phyloP scores from a whole-genome alignment of 1,140 invertebrate species.

The Trinorchestia longiramus region DNA sequence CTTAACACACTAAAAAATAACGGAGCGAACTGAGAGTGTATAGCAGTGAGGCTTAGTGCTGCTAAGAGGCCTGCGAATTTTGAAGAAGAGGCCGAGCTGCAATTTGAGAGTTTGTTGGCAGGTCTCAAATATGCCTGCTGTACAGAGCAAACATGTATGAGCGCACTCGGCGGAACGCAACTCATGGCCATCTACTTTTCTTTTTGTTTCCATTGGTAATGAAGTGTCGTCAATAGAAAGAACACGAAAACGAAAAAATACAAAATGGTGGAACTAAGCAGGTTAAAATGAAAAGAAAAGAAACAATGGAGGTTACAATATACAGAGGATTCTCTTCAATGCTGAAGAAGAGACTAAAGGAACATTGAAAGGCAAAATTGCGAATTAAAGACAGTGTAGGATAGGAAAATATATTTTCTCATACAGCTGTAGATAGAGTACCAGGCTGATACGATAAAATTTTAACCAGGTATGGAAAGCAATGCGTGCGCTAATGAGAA shows the following conservation, averaged over 20 bases:
- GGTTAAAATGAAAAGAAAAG: background rate
- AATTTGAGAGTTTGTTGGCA: constrained; percentile 41
- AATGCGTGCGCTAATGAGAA: background rate
- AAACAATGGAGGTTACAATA: background rate
- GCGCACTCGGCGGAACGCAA: background rate
- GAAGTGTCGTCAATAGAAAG: background rate
- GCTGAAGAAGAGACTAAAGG: background rate
- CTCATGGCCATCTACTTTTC: background rate
- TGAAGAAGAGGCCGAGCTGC: constrained; percentile 5
- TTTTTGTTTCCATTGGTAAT: background rate
- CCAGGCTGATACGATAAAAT: background rate
- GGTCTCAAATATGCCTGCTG: constrained; percentile 27
- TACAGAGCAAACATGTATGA: background rate
- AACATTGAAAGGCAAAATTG: background rate
- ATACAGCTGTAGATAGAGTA: background rate
- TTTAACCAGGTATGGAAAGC: background rate
- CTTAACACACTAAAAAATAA: background rate
- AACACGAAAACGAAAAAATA: background rate
- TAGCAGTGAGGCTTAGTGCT: background rate
- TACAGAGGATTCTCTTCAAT: background rate
- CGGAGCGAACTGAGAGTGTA: background rate
- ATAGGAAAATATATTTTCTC: background rate
- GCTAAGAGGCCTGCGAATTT: constrained; percentile 50
- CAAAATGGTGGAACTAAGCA: background rate
- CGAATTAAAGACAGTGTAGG: background rate